Evolutionary conservation across 2,888 invertebrate species (phyloP), one percentile per base, ranked within the genome.

Genomic region (Sphaerophoria taeniata): DNA sequence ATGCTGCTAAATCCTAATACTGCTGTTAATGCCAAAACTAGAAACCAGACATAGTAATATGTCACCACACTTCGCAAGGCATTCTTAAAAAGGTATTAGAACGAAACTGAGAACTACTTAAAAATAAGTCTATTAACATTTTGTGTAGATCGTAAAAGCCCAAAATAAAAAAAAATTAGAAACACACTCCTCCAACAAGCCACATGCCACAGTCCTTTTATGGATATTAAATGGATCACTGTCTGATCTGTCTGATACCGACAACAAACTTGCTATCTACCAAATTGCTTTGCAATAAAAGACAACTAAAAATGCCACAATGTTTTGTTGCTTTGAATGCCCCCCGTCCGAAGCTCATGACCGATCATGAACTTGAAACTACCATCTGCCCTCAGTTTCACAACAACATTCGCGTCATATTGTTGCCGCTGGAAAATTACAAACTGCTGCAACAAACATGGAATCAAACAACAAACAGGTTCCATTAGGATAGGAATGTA

Each of bases 281-380:
- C 24, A 24, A 24, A 24, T 24, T 24, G 24, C 24, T 24, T 24
- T 24, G 24, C 24, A 24, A 24, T 24, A 24, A 24, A 24, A 24
- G 24, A 24, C 24, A 24, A 24, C n/a, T n/a, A n/a, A n/a, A n/a
- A n/a, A n/a, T n/a, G n/a, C 1, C 24, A 24, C 24, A 24, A 2
- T 24, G 1, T 24, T 24, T 2, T 2, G 1, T 24, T 24, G 24
- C 24, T 24, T 24, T 1, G 2, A 70, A 12, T 61, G 61, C 9
- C 3, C 6, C 9, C 43, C 11, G 11, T 33, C 31, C 24, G 24
- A 49, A 12, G 47, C 56, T 65, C n/a, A 11, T 65, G 67, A 76
- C 65, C 75, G 84, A 56, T 80, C 61, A 24, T 79, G 75, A 84
- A 80, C 84, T 80, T 84, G 75, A 75, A 79, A 51, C 45, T 49